Evolutionary conservation across 2,113 vertebrate species (phyloP), one percentile per base, ranked within the genome.

Genomic region (Anhinga rufa): DNA sequence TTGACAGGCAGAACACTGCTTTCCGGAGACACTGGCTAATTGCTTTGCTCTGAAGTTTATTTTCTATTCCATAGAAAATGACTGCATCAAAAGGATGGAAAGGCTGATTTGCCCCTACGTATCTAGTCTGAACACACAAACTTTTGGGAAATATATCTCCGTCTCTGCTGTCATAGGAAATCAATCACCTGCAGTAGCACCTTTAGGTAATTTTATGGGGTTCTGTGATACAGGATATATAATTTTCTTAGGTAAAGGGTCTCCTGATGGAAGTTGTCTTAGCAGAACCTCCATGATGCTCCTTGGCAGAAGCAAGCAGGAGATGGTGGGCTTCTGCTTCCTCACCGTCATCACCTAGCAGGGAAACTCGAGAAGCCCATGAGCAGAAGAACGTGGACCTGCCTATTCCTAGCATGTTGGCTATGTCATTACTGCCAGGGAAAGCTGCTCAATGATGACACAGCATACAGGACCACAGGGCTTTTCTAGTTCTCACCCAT

Each of bases 391-490:
- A 24, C 0, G 1, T 4, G 3, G 46, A 24, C 31, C 54, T 70
- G 75, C n/a, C n/a, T 46, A 25, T 46, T 64, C 38, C 55, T 83
- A n/a, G 36, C 36, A 2, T 16, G 13, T 36, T 77, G 54, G 12
- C 40, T 70, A 22, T 36, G 29, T n/a, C 51, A 20, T 32, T 32
- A 8, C 25, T 60, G 77, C 48, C 61, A 71, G 74, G n/a, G 42
- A 70, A 90, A 42, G 55, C 48, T 82, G 61, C 61, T 70, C 55
- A 52, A 1, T 14, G 44, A 40, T 31, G 62, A 70, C 29, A 46
- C 49, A 42, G 61, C 34, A 26, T 1, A 17, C 1, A 54, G 44
- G 40, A 79, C 40, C 25, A 68, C 9, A 34, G 0, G 1, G 25
- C 55, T 95, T 64, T 64, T 46, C 28, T 58, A 16, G 26, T 66